Conservation (phyloP, 2,797 vertebrate species). For the Ciconia nigra region DNA sequence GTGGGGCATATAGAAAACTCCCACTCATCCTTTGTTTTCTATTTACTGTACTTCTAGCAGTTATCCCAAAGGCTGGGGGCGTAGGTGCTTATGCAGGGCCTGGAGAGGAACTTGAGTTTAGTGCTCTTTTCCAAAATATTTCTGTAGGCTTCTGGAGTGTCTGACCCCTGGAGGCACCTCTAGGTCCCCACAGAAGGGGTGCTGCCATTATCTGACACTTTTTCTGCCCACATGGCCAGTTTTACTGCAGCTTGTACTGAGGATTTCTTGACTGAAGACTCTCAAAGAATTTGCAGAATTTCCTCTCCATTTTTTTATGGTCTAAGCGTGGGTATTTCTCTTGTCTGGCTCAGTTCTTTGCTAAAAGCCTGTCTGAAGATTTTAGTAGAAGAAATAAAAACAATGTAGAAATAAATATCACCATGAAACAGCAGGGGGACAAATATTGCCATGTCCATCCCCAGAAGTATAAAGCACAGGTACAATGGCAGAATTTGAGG, state of each 20-base stretch:
- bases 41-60: neutral
- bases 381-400: neutral
- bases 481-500: neutral
- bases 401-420: neutral
- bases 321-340: neutral
- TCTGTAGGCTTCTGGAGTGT: neutral
- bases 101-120: neutral
- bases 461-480: neutral
- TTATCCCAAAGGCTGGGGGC: neutral
- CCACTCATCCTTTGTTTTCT: neutral
- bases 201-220: neutral
- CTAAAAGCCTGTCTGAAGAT: neutral
- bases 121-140: neutral
- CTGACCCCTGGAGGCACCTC: neutral
- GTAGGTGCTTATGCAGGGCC: accelerated
- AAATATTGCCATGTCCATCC: neutral
- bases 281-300: conserved; percentile 42
- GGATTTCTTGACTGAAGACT: neutral
- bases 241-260: neutral
- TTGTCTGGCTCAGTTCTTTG: neutral
- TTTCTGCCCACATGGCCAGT: neutral
- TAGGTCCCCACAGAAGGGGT: neutral
- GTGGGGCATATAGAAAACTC: neutral
- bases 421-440: accelerated
- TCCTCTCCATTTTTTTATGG: neutral